Percentiles rank a stretch among this genome's conserved stretches.
phyloP scores from a whole-genome alignment of 2,888 invertebrate genomes.

The Hypsopygia costalis region DNA sequence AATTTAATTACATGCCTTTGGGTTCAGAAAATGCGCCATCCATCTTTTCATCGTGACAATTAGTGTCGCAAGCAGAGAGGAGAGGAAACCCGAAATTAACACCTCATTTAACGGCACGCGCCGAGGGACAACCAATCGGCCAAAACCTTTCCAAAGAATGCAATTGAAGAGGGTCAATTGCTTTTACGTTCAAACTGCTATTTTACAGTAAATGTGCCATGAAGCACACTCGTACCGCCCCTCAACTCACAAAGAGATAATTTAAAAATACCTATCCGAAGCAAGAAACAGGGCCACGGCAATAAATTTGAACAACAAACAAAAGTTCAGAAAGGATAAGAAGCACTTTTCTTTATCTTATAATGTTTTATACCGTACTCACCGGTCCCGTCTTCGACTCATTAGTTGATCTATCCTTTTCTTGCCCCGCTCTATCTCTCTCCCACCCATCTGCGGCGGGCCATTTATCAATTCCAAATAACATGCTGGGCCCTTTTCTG shows the following conservation, averaged over 20 bases:
- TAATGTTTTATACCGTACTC: conserved; percentile 54
- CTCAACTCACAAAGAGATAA: conserved; percentile 26
- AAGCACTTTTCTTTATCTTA: conserved; percentile 71
- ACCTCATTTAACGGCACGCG: conserved; percentile 57
- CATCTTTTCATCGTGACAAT: conserved; percentile 31
- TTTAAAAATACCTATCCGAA: conserved; percentile 12
- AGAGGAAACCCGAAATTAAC: conserved; percentile 43
- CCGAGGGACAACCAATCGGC: conserved; percentile 49
- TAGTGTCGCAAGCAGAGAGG: conserved; percentile 31
- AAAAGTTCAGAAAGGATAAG: conserved; percentile 48
- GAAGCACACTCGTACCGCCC: conserved; percentile 45
- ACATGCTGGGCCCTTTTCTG: conserved; percentile 75
- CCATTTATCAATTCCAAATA: conserved; percentile 81
- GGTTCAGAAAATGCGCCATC: conserved; percentile 12
- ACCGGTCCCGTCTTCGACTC: conserved; percentile 58
- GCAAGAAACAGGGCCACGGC: conserved; percentile 23
- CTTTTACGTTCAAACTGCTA: conserved; percentile 43
- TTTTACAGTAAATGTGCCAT: conserved; percentile 49
- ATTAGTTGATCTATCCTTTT: conserved; percentile 62
- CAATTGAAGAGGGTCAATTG: conserved; percentile 41
- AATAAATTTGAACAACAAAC: conserved; percentile 36
- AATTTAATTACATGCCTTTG: neutral
- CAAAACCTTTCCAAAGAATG: conserved; percentile 36
- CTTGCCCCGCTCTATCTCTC: conserved; percentile 54
- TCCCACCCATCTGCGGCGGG: conserved; percentile 67